Evolutionary conservation across 2,888 invertebrate genomes (phyloP), one percentile per base, ranked within the genome.

Genomic region (Hypena proboscidalis): DNA sequence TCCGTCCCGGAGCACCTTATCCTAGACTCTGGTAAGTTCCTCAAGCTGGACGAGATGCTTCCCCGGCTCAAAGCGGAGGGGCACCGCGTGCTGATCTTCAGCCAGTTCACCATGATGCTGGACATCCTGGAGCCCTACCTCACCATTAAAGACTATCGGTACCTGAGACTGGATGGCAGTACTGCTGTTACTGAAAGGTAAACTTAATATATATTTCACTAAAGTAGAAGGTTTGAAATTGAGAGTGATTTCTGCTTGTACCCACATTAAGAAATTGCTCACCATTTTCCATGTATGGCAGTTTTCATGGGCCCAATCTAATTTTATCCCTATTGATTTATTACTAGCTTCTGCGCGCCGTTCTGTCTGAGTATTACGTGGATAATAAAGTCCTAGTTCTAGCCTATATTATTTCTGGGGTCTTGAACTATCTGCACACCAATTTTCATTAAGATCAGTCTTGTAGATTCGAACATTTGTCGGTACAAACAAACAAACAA

Each of bases 81-180:
- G 0, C 96, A 97, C 79, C 92, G 98, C 8, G 97, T 98, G 53
- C 90, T 99, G 45, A 92, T 99, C 59, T 99, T 99, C 91, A 98
- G 97, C 78, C 99, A 99, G 92, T 99, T 99, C 88, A 97, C 97
- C 19, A 97, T 98, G 93, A 94, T 99, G 93, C 92, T 99, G 77
- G 98, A 99, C 85, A 93, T 99, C 57, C 84, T 99, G 62, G 97
- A 98, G 85, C 95, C 95, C 29, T 99, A 97, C 89, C 90, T 99
- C 64, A 88, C 91, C n/a, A 90, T 96, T 37, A 92, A 95, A 25
- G 92, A 93, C 0, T 92, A 96, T 78, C 92, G 93, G 7, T 99
- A 94, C 82, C 85, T 97, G 52, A 92, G 99, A 31, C 90, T 99
- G 8, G 99, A 99, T 79, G 99, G 99, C 1, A 94, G 93, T 55